Evolutionary conservation across 2,797 vertebrate genomes (phyloP), one percentile per base, ranked within the genome.

Genomic region (Sternotherus odoratus): DNA sequence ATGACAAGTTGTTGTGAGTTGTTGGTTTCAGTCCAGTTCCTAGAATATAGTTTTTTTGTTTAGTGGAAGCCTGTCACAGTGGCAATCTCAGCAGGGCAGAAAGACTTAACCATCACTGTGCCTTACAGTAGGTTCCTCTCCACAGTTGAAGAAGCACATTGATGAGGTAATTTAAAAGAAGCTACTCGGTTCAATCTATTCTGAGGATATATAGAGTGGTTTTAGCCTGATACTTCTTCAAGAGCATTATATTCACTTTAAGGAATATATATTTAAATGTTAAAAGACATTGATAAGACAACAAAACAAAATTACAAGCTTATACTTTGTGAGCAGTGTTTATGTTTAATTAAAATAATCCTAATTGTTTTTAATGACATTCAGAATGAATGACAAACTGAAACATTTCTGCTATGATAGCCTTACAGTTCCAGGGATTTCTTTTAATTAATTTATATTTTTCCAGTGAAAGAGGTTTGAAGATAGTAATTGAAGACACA

Each of bases 381-480:
- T 82, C 85, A 92, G 86, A 93, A 96, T 87, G 57, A 97, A 96
- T 95, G 69, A 72, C 39, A 96, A 97, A 95, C 85, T 95, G 86
- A 94, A 95, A 89, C 91, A 84, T 94, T 95, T 95, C 79, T 1
- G 0, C 77, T 94, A 84, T 91, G 83, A 93, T 86, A 77, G 86
- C 43, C 81, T 95, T 91, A 94, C 93, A 93, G 86, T 85, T 75
- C 77, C 77, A 82, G 12, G 17, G 54, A 94, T 95, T 95, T 95
- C 83, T 95, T 88, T 88, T 93, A 88, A 97, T 96, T 92, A 95
- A 89, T 95, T 97, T 93, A 69, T 85, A 91, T 92, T 96, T 97
- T 94, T 90, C 94, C 83, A 78, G 92, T 86, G 94, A 95, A 94
- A 95, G 91, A 84, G 79, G 49, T 77, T 87, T 96, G 89, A 75